Percentiles rank a stretch among this genome's conserved stretches.
Evolutionary conservation across 1,140 invertebrate genomes (phyloP).

Genomic region (Adoxophyes honmai): DNA sequence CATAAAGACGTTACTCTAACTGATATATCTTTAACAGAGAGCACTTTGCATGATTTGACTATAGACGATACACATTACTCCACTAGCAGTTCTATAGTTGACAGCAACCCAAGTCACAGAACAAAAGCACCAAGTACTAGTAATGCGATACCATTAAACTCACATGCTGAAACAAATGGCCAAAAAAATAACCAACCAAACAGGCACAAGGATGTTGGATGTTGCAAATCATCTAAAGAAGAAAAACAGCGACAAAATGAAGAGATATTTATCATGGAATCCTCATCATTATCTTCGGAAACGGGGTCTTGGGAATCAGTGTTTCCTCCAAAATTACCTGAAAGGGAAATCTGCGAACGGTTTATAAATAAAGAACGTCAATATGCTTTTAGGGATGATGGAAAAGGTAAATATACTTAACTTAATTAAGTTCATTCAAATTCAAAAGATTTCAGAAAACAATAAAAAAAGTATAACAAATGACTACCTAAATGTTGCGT

Average conservation of each 20-base stretch:
- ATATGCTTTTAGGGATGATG: slow-evolving; percentile 24
- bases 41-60: slow-evolving; percentile 47
- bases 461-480: no score
- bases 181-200: slow-evolving; percentile 19
- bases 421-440: no score
- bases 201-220: slow-evolving; percentile 28
- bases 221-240: slow-evolving; percentile 77
- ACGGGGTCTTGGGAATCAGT: slow-evolving; percentile 80
- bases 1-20: slow-evolving; percentile 63
- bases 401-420: slow-evolving; percentile 14
- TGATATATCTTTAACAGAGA: slow-evolving; percentile 61
- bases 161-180: slow-evolving; percentile 27
- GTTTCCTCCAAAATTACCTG: slow-evolving; percentile 63
- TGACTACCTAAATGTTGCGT: no score
- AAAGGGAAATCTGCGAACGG: slow-evolving; percentile 54
- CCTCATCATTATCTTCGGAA: slow-evolving; percentile 79
- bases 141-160: slow-evolving; percentile 27
- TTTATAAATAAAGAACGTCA: slow-evolving; percentile 49
- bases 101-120: slow-evolving; percentile 25
- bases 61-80: slow-evolving; percentile 40
- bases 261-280: slow-evolving; percentile 80
- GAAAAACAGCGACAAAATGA: slow-evolving; percentile 84
- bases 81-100: slow-evolving; percentile 27
- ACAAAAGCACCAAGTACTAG: slow-evolving; percentile 22
- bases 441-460: no score